Evolutionary conservation across 2,888 invertebrate species (phyloP), one percentile per base, ranked within the genome.

Genomic region (Coronaproctus castanopsis): DNA sequence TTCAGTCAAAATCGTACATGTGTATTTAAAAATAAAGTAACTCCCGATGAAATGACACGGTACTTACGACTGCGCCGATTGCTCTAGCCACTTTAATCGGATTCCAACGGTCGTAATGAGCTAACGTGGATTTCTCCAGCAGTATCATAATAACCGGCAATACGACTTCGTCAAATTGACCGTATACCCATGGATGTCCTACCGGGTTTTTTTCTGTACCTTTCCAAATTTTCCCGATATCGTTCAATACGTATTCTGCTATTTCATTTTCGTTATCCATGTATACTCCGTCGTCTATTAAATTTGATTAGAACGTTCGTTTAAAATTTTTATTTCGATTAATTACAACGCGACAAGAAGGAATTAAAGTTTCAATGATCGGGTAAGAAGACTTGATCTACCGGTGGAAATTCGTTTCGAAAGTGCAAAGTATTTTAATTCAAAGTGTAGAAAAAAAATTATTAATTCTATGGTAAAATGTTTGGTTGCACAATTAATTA

Each of bases 61-160:
- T n/a, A n/a, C 77, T 75, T 72, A 86, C 86, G 73, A 82, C 77
- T 22, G 83, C 79, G n/a, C 85, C 83, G 68, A 87, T 79, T 21
- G 82, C 81, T 67, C 86, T 75, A 64, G 80, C 77, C n/a, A 87
- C 78, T 63, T 80, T 77, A 54, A 85, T 75, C 2, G 84, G 82
- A 68, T 82, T 83, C 63, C 80, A 79, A 58, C 85, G 74, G 67
- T 82, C 81, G 1, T 76, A 73, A 70, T 80, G 79, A 62, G 78
- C 77, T 19, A 83, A 71, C 22, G 77, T 76, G 62, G 80, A 78
- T 61, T 78, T 75, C 67, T 83, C 82, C 67, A 83, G 68, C 59
- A 83, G 72, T 67, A 80, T 79, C 72, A 80, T 76, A 57, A 78
- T 76, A 60, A 81, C 80, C 18, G 83, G 82, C 50, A 83, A 71